These are phyloP conservation scores for Eurystomus glaucurus DNA, from an alignment of 2,797 vertebrate genomes.

Conservation along the genomic window DNA sequence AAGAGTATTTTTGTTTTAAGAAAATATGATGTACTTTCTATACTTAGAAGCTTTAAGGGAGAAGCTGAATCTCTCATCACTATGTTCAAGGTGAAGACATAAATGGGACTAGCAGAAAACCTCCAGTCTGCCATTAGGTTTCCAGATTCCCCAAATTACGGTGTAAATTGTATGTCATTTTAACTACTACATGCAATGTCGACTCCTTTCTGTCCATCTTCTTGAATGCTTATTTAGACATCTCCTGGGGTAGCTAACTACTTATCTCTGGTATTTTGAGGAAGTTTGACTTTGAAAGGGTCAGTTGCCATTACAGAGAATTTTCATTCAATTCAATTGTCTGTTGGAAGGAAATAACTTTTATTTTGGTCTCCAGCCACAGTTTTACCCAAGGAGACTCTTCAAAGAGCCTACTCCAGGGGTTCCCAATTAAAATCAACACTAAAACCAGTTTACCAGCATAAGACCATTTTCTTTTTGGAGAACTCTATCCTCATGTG, in stretches of 20 bases:
- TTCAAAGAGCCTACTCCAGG: not conserved
- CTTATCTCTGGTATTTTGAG: not conserved
- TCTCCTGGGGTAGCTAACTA: not conserved
- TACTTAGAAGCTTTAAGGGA: not conserved
- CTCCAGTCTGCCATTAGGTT: not conserved
- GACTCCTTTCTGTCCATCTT: not conserved
- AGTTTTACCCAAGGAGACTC: not conserved
- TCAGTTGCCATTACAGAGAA: not conserved
- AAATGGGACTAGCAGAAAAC: not conserved
- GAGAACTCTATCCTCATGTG: not conserved
- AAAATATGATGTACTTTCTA: not conserved
- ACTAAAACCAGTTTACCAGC: not conserved
- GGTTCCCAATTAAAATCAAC: constrained; percentile 10
- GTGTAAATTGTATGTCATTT: not conserved
- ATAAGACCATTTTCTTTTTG: not conserved
- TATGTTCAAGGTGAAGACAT: not conserved
- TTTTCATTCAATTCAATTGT: not conserved
- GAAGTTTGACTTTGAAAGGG: not conserved
- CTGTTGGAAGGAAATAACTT: not conserved
- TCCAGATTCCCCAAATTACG: not conserved
- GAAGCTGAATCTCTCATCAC: not conserved
- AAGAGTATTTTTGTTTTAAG: not conserved
- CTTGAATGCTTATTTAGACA: not conserved
- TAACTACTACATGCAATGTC: not conserved
- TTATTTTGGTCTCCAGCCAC: not conserved